Base-by-base conservation (phyloP, 1,140 invertebrate species). In the Alviniconcha marisindica region DNA sequence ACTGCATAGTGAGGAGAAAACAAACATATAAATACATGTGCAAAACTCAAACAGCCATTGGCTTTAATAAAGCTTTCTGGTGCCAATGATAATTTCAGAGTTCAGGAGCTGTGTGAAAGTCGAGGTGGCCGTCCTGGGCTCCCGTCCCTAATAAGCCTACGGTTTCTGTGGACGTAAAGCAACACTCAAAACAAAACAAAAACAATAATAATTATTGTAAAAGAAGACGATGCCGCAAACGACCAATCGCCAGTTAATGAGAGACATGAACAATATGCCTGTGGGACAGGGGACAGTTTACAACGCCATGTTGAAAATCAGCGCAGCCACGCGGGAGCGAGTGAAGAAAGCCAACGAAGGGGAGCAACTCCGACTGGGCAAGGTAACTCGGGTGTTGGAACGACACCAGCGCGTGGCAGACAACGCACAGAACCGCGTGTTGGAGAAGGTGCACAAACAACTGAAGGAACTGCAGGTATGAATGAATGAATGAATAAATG, bases 241-340 rank as follows among this genome's bases (percentile, higher is more conserved):
- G 12, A 80, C 60, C 3, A 80, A 80, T 40, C 36, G 78, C 0
- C 78, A 80, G 60, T 40, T 80, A 40, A 60, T 80, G 24, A 18
- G 78, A 24, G 78, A 80, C 38, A 69, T 80, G 78, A 80, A 80
- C 78, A 80, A 69, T 40, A 80, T 40, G 2, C 78, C 78, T 0
- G 54, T 63, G 36, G 78, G 78, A 7, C 78, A 66, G 21, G 78
- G 78, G 0, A 80, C 78, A 4, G 78, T 80, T 15, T 80, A 80
- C 78, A 80, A 66, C 78, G 60, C 56, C 36, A 80, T 80, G 78
- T 31, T 80, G 56, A 80, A 80, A 24, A 80, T 80, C 78, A 80
- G 78, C 78, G 78, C 78, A 38, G 60, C 78, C 78, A 80, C 78
- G 56, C 78, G 78, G 28, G 78, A 80, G n/a, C 48, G 56, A 21